Base-by-base conservation (phyloP, 2,797 vertebrate genomes). In the Chelon labrosus region DNA sequence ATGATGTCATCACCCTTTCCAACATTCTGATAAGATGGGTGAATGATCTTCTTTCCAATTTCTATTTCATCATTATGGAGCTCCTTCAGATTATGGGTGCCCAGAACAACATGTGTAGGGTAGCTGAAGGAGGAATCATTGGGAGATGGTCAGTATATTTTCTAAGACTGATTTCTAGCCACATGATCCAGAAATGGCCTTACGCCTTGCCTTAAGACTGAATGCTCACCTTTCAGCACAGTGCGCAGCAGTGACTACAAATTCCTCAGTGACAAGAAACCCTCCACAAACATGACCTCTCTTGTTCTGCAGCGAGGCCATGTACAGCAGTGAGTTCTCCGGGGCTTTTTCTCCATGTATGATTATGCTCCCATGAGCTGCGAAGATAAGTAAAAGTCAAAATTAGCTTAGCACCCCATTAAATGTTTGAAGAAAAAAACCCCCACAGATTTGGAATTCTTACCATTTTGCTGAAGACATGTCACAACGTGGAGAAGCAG, bases 241-340 rank as follows among this genome's bases (percentile, higher is more conserved):
- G 82, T 94, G 94, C 0, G 93, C 94, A 50, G 94, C 94, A 0
- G 93, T 93, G 41, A 93, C 55, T 17, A 95, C 93, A 22, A 93
- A 91, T 38, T 74, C 62, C 16, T 89, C n/a, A 4, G 64, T 68
- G 61, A 94, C 70, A 0, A 94, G 87, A 70, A 91, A 93, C 49
- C 94, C 94, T 35, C 94, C 93, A 46, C 94, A 94, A 0, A 0
- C 0, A 53, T 94, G 93, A 1, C 4, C 3, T 0, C 0, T 0
- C 0, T 35, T 1, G 2, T 8, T 10, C 53, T 94, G 94, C 61
- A 94, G 66, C 0, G 93, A 94, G 66, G 75, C 93, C 92, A 95
- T 93, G 46, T 91, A 94, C 68, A 60, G 54, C 90, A 93, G 80
- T 31, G 2, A 3, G 0, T 55, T 55, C 1, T 49, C 0, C 0